These are phyloP conservation scores for Muscicapa adusta DNA, from an alignment of 2,113 vertebrate genomes.

Conservation along the genomic window DNA sequence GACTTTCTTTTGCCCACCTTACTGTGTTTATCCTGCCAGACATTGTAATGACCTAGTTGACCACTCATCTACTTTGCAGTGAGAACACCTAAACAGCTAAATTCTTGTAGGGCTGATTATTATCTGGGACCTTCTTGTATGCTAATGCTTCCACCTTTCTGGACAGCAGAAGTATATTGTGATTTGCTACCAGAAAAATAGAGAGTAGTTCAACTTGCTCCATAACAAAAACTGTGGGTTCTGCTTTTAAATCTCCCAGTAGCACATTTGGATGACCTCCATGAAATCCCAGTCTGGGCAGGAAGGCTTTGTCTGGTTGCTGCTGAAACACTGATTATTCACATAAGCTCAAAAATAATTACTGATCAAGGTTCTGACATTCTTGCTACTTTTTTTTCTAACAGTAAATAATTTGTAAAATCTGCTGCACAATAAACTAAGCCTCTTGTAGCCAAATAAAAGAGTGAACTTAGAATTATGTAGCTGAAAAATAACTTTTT, in stretches of 20 bases:
- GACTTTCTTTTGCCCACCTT: neutral
- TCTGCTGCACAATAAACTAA: neutral
- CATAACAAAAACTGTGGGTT: neutral
- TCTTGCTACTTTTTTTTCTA: neutral
- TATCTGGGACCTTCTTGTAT: neutral
- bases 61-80: neutral
- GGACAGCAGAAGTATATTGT: neutral
- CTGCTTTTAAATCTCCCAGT: neutral
- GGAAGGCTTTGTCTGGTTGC: neutral
- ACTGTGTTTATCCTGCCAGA: neutral
- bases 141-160: neutral
- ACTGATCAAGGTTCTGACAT: neutral
- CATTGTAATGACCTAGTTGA: neutral
- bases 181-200: neutral
- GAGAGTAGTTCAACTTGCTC: neutral
- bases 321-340: neutral
- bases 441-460: neutral
- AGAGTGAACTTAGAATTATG: neutral
- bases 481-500: neutral
- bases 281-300: neutral
- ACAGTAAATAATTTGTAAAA: neutral
- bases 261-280: constrained; percentile 22
- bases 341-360: neutral
- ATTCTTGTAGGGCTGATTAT: neutral
- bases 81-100: neutral